A percentile compares a stretch with the other conserved stretches of the same genome.
Evolutionary conservation across 2,797 vertebrate genomes (phyloP).

Genomic region (Tamandua tetradactyla): DNA sequence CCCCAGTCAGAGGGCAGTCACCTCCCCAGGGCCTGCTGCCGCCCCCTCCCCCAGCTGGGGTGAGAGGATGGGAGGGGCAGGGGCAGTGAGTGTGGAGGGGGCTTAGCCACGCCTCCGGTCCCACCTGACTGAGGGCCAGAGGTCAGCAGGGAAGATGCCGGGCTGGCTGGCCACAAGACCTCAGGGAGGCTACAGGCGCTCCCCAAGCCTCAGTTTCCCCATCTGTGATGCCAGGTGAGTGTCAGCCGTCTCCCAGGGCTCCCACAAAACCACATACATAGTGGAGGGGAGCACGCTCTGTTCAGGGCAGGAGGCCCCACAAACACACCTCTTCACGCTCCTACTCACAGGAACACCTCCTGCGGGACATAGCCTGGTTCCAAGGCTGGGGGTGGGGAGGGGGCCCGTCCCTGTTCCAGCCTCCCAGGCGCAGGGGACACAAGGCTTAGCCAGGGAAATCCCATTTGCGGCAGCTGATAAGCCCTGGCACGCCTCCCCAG

Average conservation of each 20-base stretch:
- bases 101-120: not conserved
- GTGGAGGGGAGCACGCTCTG: not conserved
- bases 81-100: not conserved
- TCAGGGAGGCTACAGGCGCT: not conserved
- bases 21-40: not conserved
- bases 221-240: not conserved
- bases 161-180: not conserved
- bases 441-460: slow-evolving; percentile 75
- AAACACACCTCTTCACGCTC: not conserved
- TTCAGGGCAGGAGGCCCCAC: not conserved
- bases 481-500: slow-evolving; percentile 67
- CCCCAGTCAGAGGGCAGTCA: not conserved
- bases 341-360: not conserved
- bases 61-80: not conserved
- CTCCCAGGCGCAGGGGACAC: slow-evolving; percentile 37
- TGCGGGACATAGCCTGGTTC: not conserved
- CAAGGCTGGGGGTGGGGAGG: not conserved
- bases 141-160: not conserved
- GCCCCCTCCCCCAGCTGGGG: no score
- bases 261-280: not conserved
- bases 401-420: not conserved
- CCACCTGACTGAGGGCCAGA: not conserved
- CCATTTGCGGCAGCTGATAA: slow-evolving; percentile 70
- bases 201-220: not conserved
- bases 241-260: not conserved